These are phyloP conservation scores for Diceros bicornis DNA, from an alignment of 2,797 vertebrate species.

Conservation along the genomic window DNA sequence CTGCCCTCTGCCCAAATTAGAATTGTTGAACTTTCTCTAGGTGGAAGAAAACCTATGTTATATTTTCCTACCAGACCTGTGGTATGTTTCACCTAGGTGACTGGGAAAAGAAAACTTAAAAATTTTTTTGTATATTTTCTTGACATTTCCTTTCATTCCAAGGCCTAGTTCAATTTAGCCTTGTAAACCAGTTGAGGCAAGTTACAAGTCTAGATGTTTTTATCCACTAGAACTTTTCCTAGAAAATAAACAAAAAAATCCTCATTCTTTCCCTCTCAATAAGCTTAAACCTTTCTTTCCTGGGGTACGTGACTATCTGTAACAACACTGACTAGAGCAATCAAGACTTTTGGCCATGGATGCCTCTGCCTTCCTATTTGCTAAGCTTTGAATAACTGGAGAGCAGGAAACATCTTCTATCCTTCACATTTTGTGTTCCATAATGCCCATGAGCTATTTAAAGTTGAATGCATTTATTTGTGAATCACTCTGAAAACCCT, in stretches of 20 bases:
- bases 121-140: background rate
- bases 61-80: slow-evolving; percentile 8
- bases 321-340: slow-evolving; percentile 21
- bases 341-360: background rate
- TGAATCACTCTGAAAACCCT: slow-evolving; percentile 64
- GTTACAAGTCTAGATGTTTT: slow-evolving; percentile 12
- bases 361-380: slow-evolving; percentile 34
- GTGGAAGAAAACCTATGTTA: background rate
- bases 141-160: slow-evolving; percentile 49
- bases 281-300: slow-evolving; percentile 62
- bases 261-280: background rate
- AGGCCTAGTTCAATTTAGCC: slow-evolving; percentile 45
- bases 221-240: background rate
- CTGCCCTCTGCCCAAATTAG: background rate
- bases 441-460: slow-evolving; percentile 76
- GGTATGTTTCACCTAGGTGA: background rate
- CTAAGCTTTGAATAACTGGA: slow-evolving; percentile 55
- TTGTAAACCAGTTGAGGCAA: slow-evolving; percentile 29
- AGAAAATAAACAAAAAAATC: slow-evolving; percentile 14
- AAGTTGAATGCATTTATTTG: slow-evolving; percentile 73
- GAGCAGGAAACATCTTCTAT: slow-evolving; percentile 56
- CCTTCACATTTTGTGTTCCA: slow-evolving; percentile 64
- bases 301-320: background rate
- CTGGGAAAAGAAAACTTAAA: background rate
- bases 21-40: slow-evolving; percentile 49